Evolutionary conservation across 2,888 invertebrate genomes (phyloP).

Genomic region (Drosophila paranaensis): DNA sequence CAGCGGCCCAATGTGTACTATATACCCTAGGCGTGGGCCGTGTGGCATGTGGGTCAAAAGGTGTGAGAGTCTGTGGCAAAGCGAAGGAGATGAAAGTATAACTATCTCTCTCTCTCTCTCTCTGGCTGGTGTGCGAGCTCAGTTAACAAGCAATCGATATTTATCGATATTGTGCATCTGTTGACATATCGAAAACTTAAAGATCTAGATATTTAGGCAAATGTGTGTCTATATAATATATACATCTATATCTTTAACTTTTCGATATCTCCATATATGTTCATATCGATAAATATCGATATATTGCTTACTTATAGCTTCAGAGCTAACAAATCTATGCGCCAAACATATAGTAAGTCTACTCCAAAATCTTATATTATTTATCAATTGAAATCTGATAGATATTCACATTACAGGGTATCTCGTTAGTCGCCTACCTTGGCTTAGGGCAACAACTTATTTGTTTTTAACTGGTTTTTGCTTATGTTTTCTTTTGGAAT

Average conservation of each 20-base stretch:
- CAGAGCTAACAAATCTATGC: not conserved
- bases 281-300: conserved; percentile 1
- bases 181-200: no score
- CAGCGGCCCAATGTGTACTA: not conserved
- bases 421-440: not conserved
- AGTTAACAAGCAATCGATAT: no score
- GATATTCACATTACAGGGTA: conserved; percentile 1
- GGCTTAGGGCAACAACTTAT: not conserved
- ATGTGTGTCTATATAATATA: no score
- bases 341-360: not conserved
- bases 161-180: no score
- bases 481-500: conserved; percentile 46
- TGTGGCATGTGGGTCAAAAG: not conserved
- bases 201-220: no score
- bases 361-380: not conserved
- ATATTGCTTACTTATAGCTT: not conserved
- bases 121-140: not conserved
- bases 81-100: not conserved
- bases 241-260: not conserved
- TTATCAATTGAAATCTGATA: no score
- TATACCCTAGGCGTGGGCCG: not conserved
- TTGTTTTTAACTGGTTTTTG: conserved; percentile 8
- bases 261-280: not conserved
- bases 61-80: not conserved
- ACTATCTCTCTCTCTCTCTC: not conserved